Evolutionary conservation across 2,888 invertebrate genomes (phyloP).

Genomic region (Alentia gelatinosa): DNA sequence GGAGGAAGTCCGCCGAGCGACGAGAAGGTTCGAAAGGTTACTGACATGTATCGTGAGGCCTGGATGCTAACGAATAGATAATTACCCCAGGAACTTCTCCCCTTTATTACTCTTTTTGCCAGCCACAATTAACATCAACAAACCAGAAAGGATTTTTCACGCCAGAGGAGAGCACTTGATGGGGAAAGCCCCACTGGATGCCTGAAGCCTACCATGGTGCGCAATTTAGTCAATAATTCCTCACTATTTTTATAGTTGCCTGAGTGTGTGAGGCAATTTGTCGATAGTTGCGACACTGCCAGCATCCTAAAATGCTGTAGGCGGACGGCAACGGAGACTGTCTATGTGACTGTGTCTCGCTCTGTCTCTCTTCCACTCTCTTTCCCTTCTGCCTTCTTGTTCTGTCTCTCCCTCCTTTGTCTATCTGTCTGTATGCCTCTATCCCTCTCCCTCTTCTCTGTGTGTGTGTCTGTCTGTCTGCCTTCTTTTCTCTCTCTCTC

Average conservation of each 20-base stretch:
- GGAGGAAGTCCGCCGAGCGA: neutral
- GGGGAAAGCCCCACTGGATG: neutral
- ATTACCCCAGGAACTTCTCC: neutral
- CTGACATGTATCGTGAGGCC: neutral
- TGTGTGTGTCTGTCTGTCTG: too few relatives aligned
- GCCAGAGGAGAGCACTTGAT: neutral
- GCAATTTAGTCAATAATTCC: conserved; percentile 17
- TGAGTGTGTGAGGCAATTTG: neutral
- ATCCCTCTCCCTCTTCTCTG: too few relatives aligned
- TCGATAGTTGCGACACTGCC: conserved; percentile 21
- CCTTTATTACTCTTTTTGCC: neutral
- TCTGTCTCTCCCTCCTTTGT: too few relatives aligned
- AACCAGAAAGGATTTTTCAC: conserved; percentile 1
- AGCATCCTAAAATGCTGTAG: too few relatives aligned
- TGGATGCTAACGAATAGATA: conserved; percentile 10
- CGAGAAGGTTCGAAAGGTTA: neutral
- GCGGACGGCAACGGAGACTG: too few relatives aligned
- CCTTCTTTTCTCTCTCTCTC: too few relatives aligned
- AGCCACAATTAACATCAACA: conserved; percentile 7
- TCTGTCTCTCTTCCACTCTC: too few relatives aligned
- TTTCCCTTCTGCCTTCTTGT: too few relatives aligned
- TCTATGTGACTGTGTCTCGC: too few relatives aligned
- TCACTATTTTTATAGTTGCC: conserved; percentile 1
- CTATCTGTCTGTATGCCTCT: too few relatives aligned
- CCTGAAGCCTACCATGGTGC: neutral